phyloP scores from a whole-genome alignment of 2,888 invertebrate species.

The Drosophila picticornis region DNA sequence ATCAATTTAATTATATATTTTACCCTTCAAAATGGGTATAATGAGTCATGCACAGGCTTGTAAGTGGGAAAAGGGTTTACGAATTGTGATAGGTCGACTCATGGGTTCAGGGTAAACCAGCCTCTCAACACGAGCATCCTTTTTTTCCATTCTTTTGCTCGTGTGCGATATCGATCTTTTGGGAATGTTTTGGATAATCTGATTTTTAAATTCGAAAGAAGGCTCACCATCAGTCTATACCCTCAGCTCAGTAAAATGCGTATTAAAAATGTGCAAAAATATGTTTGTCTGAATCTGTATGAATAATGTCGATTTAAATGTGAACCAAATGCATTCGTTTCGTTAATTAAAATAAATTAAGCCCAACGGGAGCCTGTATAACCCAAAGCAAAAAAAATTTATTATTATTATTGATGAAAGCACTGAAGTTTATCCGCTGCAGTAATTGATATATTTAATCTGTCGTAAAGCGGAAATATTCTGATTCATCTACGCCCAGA shows the following conservation, averaged over 20 bases:
- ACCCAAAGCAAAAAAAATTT: neutral
- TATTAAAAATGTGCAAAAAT: neutral
- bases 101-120: neutral
- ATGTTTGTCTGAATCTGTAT: neutral
- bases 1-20: neutral
- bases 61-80: neutral
- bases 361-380: neutral
- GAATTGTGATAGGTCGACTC: neutral
- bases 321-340: neutral
- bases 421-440: neutral
- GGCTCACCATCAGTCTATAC: no score
- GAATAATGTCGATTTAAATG: neutral
- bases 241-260: neutral
- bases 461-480: no score
- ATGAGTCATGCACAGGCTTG: neutral
- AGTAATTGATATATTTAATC: neutral
- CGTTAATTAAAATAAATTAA: conserved; percentile 10
- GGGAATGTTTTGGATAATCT: neutral
- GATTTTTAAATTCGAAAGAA: neutral
- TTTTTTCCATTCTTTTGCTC: neutral
- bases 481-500: neutral
- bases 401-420: neutral
- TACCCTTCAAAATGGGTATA: neutral
- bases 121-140: neutral
- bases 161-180: neutral